Evolutionary conservation across 2,888 invertebrate genomes (phyloP), one percentile per base, ranked within the genome.

Genomic region (Plebejus anna): DNA sequence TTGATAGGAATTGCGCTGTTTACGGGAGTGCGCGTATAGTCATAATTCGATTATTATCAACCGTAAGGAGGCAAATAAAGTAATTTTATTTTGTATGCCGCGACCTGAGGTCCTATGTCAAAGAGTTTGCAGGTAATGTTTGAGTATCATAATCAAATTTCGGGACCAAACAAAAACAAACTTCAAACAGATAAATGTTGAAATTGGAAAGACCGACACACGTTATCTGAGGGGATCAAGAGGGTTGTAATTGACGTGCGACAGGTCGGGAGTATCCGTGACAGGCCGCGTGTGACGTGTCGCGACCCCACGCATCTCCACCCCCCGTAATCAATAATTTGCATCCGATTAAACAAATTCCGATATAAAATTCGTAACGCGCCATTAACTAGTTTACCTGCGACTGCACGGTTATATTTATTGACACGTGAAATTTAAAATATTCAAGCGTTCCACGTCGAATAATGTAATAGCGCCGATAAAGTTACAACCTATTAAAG

Each of bases 181-280:
- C 66, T 4, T 66, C 66, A 66, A 32, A 66, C 66, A 59, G 59
- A 78, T 76, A 76, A 76, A 76, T 38, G 77, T 77, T 71, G 71
- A 76, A 79, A 81, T 80, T 79, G 77, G 78, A 80, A 81, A 81
- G 78, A 79, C 79, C 79, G 79, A 79, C 80, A 81, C 76, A 55
- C 76, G 32, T 79, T 80, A 79, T 78, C 78, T 79, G 77, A 59
- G 76, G 78, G 79, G 78, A 76, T 80, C 80, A 81, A 82, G 81
- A 81, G 82, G 82, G 82, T 83, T 84, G 88, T 91, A 89, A 90
- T 90, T 87, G 84, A 86, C 86, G 85, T 84, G 47, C 47, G 85
- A 84, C 38, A 59, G 22, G 38, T 22, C 51, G 78, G 77, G 78
- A 61, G 75, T 55, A 89, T 87, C 89, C 89, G 88, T 87, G 89